Evolutionary conservation across 2,888 invertebrate species (phyloP).

Genomic region (Pollenia angustigena): DNA sequence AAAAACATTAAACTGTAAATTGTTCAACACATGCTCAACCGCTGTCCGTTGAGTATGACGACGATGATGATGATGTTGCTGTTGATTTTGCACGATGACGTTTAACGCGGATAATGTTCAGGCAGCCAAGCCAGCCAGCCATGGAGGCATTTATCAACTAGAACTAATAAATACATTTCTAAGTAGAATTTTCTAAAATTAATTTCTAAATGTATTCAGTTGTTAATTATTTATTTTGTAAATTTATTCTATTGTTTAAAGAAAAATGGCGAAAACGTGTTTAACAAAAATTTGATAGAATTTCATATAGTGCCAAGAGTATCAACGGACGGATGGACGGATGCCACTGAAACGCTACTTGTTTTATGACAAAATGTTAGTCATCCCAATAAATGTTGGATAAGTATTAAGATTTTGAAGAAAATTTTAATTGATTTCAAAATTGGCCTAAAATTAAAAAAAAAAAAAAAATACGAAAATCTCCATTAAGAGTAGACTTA

Average conservation of each 20-base stretch:
- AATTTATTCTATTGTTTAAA: constrained; percentile 18
- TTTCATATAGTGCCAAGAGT: background rate
- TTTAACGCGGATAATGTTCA: constrained; percentile 20
- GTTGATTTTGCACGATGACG: constrained; percentile 27
- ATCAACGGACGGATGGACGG: too few species aligned
- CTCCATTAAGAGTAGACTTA: too few species aligned
- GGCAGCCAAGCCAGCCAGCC: constrained; percentile 29
- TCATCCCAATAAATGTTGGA: background rate
- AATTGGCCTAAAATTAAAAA: background rate
- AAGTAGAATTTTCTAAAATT: constrained; percentile 1
- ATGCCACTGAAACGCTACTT: background rate
- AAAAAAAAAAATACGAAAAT: too few species aligned
- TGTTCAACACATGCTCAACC: constrained; percentile 24
- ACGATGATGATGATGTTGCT: constrained; percentile 21
- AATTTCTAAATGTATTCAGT: background rate
- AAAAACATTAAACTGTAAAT: constrained; percentile 52
- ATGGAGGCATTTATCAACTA: constrained; percentile 13
- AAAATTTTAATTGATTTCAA: background rate
- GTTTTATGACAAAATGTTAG: background rate
- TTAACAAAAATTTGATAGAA: background rate
- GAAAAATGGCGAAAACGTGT: constrained; percentile 33
- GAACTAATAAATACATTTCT: constrained; percentile 36
- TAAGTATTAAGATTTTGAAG: background rate
- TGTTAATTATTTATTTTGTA: constrained; percentile 17
- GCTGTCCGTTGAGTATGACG: background rate